Evolutionary conservation across 2,797 vertebrate species (phyloP).

Genomic region (Acipenser oxyrinchus): DNA sequence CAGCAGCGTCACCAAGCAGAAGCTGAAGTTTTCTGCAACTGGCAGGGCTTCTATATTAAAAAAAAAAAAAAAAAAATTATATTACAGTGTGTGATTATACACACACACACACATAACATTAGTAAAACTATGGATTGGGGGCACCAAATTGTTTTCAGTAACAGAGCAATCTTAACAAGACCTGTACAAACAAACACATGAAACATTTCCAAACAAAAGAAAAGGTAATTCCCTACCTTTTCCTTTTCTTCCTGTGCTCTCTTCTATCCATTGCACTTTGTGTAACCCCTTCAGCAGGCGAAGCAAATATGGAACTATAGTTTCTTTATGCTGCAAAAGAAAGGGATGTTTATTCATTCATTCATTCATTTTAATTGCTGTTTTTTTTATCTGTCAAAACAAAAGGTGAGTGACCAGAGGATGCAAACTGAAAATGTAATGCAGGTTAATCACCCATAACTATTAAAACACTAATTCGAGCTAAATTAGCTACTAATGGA

Average conservation of each 20-base stretch:
- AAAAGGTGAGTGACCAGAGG: too few relatives aligned
- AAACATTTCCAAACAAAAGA: neutral
- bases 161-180: too few relatives aligned
- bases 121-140: too few relatives aligned
- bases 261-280: conserved; percentile 93
- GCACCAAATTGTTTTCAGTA: too few relatives aligned
- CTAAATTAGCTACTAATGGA: neutral
- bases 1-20: conserved; percentile 82
- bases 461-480: neutral
- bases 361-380: too few relatives aligned
- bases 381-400: too few relatives aligned
- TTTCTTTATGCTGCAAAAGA: conserved; percentile 81
- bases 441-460: neutral
- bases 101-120: too few relatives aligned
- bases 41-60: conserved; percentile 71
- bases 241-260: conserved; percentile 80
- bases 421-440: too few relatives aligned
- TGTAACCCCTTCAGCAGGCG: conserved; percentile 83
- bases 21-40: conserved; percentile 91
- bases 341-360: conserved; percentile 10
- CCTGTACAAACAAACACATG: too few relatives aligned
- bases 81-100: neutral
- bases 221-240: conserved; percentile 55
- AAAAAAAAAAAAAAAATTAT: neutral
- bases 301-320: conserved; percentile 83